These are phyloP conservation scores for Clarias fuscus DNA, from an alignment of 2,797 vertebrate genomes.

Conservation along the genomic window DNA sequence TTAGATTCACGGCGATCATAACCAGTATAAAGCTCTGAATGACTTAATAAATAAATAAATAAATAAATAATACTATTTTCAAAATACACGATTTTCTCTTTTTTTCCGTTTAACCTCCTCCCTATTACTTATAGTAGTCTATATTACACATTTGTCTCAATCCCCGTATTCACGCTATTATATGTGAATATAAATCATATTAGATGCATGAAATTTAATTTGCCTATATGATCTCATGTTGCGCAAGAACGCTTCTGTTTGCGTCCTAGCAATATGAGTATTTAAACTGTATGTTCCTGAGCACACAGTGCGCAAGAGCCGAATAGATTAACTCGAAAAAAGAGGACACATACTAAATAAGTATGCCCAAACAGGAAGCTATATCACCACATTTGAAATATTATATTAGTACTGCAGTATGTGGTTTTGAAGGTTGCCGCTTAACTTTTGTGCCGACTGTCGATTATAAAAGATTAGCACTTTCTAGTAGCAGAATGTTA, in stretches of 20 bases:
- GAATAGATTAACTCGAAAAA: not conserved
- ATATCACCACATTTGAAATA: not conserved
- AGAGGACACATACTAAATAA: not conserved
- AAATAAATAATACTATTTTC: not conserved
- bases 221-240: not conserved
- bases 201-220: no score
- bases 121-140: not conserved
- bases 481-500: constrained; percentile 16
- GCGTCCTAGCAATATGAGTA: not conserved
- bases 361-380: not conserved
- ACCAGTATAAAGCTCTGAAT: not conserved
- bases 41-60: not conserved
- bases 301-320: not conserved
- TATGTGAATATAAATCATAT: no score
- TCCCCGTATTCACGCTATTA: not conserved
- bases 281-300: not conserved
- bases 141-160: not conserved
- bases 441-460: constrained; percentile 29
- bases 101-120: not conserved
- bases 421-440: not conserved
- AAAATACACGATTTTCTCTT: not conserved
- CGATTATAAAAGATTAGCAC: constrained; percentile 13
- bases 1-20: not conserved
- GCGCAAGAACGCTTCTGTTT: not conserved
- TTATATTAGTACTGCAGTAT: not conserved